Percentiles rank a stretch among this genome's conserved stretches.
Evolutionary conservation across 2,797 vertebrate species (phyloP).

Genomic region (Acanthurus tractus): DNA sequence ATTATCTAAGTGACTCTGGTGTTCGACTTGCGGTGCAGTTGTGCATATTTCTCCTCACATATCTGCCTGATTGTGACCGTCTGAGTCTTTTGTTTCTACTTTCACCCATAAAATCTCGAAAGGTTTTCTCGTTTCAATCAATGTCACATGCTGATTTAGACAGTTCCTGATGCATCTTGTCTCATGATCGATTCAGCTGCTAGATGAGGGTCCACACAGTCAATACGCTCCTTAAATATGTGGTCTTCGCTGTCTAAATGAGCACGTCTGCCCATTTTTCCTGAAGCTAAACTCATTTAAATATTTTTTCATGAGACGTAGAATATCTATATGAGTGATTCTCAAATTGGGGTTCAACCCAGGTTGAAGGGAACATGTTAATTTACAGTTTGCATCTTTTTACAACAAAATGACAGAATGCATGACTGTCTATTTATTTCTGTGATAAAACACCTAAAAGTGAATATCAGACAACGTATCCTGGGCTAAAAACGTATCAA

Average conservation of each 20-base stretch:
- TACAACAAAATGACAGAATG: too few relatives aligned
- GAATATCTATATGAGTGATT: not conserved
- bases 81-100: conserved; percentile 6
- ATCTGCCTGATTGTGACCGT: conserved; percentile 16
- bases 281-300: not conserved
- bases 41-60: conserved; percentile 2
- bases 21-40: not conserved
- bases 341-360: too few relatives aligned
- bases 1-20: not conserved
- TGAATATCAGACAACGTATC: too few relatives aligned
- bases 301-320: not conserved
- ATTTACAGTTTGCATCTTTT: too few relatives aligned
- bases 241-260: not conserved
- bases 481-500: too few relatives aligned
- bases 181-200: conserved; percentile 6
- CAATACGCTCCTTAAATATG: not conserved
- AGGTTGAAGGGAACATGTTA: too few relatives aligned
- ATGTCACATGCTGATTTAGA: conserved; percentile 33
- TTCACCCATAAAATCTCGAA: not conserved
- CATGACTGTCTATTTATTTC: too few relatives aligned
- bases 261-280: not conserved
- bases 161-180: not conserved
- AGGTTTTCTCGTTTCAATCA: conserved; percentile 19
- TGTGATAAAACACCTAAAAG: too few relatives aligned
- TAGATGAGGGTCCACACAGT: not conserved